Percentiles rank a stretch among this genome's conserved stretches.
Evolutionary conservation across 2,888 invertebrate genomes (phyloP).

Genomic region (Entomobrya multifasciata): DNA sequence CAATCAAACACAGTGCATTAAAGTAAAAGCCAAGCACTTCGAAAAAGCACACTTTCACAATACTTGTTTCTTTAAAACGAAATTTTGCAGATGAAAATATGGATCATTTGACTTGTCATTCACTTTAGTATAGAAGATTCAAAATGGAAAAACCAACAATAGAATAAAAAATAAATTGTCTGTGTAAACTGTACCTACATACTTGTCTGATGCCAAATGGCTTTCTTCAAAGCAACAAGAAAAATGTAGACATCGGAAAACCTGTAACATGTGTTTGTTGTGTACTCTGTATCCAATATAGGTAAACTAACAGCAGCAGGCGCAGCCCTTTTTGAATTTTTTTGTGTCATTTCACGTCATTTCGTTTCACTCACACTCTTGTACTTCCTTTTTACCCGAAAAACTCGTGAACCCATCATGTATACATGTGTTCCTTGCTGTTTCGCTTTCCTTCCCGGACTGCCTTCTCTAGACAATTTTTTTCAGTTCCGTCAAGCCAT

Average conservation of each 20-base stretch:
- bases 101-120: conserved; percentile 23
- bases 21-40: conserved; percentile 7
- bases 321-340: conserved; percentile 17
- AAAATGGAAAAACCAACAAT: conserved; percentile 6
- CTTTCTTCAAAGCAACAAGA: not conserved
- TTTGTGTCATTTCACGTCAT: conserved; percentile 37
- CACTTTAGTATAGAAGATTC: not conserved
- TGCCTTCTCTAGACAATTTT: conserved; percentile 8
- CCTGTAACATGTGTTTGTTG: too few species aligned
- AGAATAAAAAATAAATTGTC: not conserved
- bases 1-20: conserved; percentile 3
- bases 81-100: not conserved
- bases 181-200: not conserved
- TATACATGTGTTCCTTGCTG: conserved; percentile 34
- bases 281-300: too few species aligned
- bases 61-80: conserved; percentile 13
- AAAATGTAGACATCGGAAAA: not conserved
- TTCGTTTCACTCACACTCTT: conserved; percentile 39
- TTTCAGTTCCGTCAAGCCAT: not conserved
- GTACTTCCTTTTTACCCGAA: conserved; percentile 5
- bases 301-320: not conserved
- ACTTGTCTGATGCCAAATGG: not conserved
- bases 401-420: conserved; percentile 23
- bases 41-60: not conserved
- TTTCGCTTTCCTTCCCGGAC: conserved; percentile 18